phyloP scores from a whole-genome alignment of 2,888 invertebrate species.

The Vandiemenella viatica region DNA sequence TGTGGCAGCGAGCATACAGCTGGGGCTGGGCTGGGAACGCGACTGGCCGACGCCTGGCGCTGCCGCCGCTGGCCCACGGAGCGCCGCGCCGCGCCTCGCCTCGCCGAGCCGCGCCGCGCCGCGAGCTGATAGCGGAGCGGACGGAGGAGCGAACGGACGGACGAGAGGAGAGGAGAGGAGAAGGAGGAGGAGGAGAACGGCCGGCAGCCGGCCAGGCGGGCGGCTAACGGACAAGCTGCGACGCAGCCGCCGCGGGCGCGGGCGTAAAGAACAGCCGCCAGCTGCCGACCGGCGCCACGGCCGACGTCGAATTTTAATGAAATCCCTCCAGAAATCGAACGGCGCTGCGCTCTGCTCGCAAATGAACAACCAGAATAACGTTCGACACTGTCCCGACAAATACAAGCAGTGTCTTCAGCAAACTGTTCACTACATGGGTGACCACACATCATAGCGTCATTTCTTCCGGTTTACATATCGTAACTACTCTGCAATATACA shows the following conservation, averaged over 20 bases:
- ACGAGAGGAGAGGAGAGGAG: slow-evolving; percentile 1
- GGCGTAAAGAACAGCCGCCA: slow-evolving; percentile 7
- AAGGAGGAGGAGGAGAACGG: background rate
- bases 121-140: background rate
- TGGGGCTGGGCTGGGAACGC: too few species aligned
- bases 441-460: too few species aligned
- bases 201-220: background rate
- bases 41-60: background rate
- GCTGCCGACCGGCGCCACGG: background rate
- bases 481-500: too few species aligned
- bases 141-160: slow-evolving; percentile 6
- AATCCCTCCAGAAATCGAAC: too few species aligned
- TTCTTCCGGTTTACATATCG: too few species aligned
- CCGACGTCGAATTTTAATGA: too few species aligned
- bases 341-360: too few species aligned
- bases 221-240: background rate
- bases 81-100: background rate
- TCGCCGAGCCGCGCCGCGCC: background rate
- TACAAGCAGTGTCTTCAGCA: too few species aligned
- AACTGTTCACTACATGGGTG: too few species aligned
- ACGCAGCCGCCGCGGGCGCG: background rate
- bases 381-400: too few species aligned
- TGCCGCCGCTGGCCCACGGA: background rate
- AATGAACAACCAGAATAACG: too few species aligned
- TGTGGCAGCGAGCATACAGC: too few species aligned